Evolutionary conservation across 2,888 invertebrate genomes (phyloP), one percentile per base, ranked within the genome.

Genomic region (Oxyteleia sp.): DNA sequence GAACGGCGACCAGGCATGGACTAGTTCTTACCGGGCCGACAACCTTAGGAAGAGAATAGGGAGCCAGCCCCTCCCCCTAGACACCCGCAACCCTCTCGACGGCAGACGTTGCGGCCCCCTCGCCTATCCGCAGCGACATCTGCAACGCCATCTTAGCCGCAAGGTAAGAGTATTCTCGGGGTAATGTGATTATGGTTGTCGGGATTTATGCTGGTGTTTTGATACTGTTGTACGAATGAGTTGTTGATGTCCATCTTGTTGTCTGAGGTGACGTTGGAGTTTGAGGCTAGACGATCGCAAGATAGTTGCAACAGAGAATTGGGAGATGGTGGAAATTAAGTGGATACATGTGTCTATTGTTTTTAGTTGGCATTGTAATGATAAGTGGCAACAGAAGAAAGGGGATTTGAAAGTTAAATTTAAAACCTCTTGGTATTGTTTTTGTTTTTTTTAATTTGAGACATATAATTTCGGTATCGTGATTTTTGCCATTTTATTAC

Each of bases 131-230:
- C 92, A 90, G 89, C 92, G 91, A 90, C 89, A 89, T 90, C 90
- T 88, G 87, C 89, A 85, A 82, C 86, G 87, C 86, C 86, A 84
- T 88, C 87, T 90, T 92, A 93, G 93, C 93, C 93, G 92, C 89
- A 92, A 93, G 93, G 93, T 93, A 86, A 92, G 93, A 90, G 45
- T 47, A 71, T 38, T 47, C 18, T 11, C 3, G 13, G 7, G 41
- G 13, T 49, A 55, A 47, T 75, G 32, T 29, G 29, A 66, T 53
- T 63, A 75, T 53, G 55, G 49, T 63, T 45, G 45, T 55, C 35
- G 49, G 38, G 35, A 32, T 53, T 53, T 7, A 13, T 32, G 0
- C 38, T 11, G 18, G 35, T 59, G 45, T 16, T 43, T 61, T 18
- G 53, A 13, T 51, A 8, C 61, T 53, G 41, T 72, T 72, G 61